These are phyloP conservation scores for Botia kubotai DNA, from an alignment of 2,797 vertebrate species.

Conservation along the genomic window DNA sequence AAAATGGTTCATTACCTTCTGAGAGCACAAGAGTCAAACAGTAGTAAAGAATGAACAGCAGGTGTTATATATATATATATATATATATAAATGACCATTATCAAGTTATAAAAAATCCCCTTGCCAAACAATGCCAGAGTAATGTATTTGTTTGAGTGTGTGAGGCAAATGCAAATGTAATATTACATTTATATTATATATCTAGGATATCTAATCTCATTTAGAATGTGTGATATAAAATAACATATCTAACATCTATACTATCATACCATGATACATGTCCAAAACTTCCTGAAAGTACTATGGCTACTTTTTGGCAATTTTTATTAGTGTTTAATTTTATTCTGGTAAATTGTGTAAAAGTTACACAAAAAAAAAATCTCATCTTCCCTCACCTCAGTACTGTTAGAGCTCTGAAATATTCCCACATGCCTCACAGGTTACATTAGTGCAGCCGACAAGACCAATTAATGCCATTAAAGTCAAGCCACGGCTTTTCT, in stretches of 20 bases:
- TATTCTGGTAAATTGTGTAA: background rate
- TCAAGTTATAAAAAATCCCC: background rate
- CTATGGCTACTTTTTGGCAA: no score
- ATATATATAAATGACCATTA: background rate
- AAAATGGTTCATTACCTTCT: constrained; percentile 16
- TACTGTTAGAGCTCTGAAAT: no score
- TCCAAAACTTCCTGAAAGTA: no score
- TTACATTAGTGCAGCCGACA: constrained; percentile 14
- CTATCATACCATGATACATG: no score
- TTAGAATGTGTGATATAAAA: no score
- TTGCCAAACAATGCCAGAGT: background rate
- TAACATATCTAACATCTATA: no score
- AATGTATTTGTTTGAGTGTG: background rate
- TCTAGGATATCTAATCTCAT: no score
- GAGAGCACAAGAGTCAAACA: background rate
- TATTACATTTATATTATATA: no score
- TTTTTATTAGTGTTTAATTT: no score
- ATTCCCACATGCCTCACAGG: background rate
- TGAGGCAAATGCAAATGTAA: no score
- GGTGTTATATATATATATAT: background rate
- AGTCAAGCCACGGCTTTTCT: constrained; percentile 8
- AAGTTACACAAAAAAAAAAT: background rate
- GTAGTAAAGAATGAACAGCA: background rate
- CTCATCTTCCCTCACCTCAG: no score
- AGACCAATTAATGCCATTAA: constrained; percentile 17